A percentile compares a stretch with the other conserved stretches of the same genome.
phyloP scores from a whole-genome alignment of 2,888 invertebrate genomes.

The Cryptus armator region DNA sequence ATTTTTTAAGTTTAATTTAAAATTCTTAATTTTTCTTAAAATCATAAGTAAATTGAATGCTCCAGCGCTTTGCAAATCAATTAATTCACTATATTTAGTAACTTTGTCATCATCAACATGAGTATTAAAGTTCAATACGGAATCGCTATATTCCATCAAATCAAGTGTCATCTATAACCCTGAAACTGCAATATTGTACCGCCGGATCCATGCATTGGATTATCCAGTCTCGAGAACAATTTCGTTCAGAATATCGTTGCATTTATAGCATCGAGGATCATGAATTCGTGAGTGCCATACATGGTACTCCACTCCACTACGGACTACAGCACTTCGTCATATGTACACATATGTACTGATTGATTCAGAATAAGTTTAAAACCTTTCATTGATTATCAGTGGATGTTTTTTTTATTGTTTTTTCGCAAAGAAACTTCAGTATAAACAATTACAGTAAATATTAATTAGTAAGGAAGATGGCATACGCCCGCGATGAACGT shows the following conservation, averaged over 20 bases:
- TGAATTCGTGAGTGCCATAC: conserved; percentile 24
- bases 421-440: too few species aligned
- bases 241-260: conserved; percentile 39
- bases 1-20: too few species aligned
- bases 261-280: conserved; percentile 39
- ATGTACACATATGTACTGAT: not conserved
- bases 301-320: not conserved
- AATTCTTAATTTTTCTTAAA: too few species aligned
- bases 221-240: conserved; percentile 10
- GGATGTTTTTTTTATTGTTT: too few species aligned
- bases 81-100: too few species aligned
- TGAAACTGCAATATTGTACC: not conserved
- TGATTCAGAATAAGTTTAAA: too few species aligned
- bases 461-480: too few species aligned
- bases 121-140: not conserved
- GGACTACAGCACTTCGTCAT: not conserved
- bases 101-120: not conserved
- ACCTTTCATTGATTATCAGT: too few species aligned
- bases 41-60: too few species aligned
- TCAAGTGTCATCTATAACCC: not conserved
- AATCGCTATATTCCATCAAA: not conserved
- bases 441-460: too few species aligned
- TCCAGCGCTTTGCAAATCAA: too few species aligned
- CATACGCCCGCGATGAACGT: too few species aligned
- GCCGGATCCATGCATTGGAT: not conserved